Evolutionary conservation across 2,888 invertebrate genomes (phyloP).

Genomic region (Amiota minor): DNA sequence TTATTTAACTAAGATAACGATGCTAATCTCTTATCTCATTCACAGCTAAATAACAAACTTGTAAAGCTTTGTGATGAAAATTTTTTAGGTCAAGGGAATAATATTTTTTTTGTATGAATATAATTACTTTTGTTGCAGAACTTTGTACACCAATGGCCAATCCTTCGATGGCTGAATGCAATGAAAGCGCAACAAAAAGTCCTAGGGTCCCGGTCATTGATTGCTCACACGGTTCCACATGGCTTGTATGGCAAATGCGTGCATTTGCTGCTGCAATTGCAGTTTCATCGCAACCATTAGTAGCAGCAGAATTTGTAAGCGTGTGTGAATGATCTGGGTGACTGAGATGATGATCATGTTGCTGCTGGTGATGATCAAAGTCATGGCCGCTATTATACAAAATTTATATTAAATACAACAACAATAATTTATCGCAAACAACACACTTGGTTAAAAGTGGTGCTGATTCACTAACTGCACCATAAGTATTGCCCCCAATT

Average conservation of each 20-base stretch:
- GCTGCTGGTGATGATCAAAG: conserved; percentile 35
- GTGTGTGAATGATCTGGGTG: not conserved
- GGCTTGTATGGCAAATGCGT: conserved; percentile 78
- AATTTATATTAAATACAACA: not conserved
- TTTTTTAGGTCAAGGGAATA: conserved; percentile 38
- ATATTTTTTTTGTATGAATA: not conserved
- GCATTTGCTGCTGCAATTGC: conserved; percentile 67
- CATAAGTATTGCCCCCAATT: conserved; percentile 52
- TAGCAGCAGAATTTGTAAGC: not conserved
- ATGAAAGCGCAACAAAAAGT: conserved; percentile 81
- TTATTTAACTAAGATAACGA: conserved; percentile 28
- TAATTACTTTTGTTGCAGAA: conserved; percentile 77
- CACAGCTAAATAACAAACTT: not conserved
- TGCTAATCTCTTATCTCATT: conserved; percentile 1
- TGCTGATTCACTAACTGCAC: conserved; percentile 56
- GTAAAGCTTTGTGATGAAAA: conserved; percentile 1
- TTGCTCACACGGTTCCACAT: conserved; percentile 79
- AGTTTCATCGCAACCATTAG: conserved; percentile 42
- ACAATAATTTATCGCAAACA: not conserved
- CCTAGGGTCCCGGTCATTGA: conserved; percentile 80
- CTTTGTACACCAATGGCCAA: conserved; percentile 86
- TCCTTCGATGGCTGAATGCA: conserved; percentile 87
- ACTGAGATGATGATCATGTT: not conserved
- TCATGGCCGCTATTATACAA: conserved; percentile 38
- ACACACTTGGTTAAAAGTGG: conserved; percentile 14